Conservation (phyloP, 2,888 invertebrate species). For the Micoletzkya japonica region DNA sequence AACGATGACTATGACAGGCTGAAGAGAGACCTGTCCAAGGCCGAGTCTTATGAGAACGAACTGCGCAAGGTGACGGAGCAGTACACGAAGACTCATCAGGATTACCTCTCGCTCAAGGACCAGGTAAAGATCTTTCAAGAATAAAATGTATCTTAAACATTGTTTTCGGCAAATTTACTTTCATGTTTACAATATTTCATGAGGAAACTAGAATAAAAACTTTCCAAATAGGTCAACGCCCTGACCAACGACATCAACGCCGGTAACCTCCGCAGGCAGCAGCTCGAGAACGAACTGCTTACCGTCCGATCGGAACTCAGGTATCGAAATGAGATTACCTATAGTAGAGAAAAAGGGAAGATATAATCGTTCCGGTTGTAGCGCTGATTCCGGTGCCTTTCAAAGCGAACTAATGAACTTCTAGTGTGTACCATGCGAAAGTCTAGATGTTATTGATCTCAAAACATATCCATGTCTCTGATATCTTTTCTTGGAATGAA, state of each 20-base stretch:
- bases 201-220: not conserved
- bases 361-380: too few species aligned
- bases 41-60: slow-evolving; percentile 57
- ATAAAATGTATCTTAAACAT: not conserved
- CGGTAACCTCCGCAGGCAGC: slow-evolving; percentile 49
- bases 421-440: not conserved
- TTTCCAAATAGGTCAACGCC: slow-evolving; percentile 40
- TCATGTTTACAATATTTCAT: too few species aligned
- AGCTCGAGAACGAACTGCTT: slow-evolving; percentile 56
- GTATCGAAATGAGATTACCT: too few species aligned
- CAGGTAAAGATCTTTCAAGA: slow-evolving; percentile 35
- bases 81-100: slow-evolving; percentile 51
- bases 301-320: slow-evolving; percentile 53
- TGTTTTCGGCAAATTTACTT: too few species aligned
- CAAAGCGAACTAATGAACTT: too few species aligned
- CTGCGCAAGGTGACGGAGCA: slow-evolving; percentile 53
- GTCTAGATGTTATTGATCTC: not conserved
- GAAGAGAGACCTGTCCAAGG: slow-evolving; percentile 53
- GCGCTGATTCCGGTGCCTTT: too few species aligned
- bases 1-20: slow-evolving; percentile 57
- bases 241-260: slow-evolving; percentile 55
- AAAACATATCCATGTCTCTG: not conserved
- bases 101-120: slow-evolving; percentile 51
- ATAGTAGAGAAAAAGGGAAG: too few species aligned
- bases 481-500: not conserved